Evolutionary conservation across 2,113 vertebrate species (phyloP), one percentile per base, ranked within the genome.

Genomic region (Thinocorus orbignyianus): DNA sequence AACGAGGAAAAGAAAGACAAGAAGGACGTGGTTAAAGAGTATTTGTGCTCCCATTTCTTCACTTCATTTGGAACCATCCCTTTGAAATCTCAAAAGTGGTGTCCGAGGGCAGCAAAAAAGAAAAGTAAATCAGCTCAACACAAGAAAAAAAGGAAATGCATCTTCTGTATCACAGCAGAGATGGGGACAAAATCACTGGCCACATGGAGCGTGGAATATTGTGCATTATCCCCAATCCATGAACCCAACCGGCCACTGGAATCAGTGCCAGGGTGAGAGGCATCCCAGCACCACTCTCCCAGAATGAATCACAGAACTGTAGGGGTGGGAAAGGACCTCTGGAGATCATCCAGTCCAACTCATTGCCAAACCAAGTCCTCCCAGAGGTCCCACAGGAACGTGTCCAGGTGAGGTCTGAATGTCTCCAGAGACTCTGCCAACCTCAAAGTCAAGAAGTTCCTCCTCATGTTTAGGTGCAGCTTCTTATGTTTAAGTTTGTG

Each of bases 121-220:
- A 6, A 6, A 35, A 48, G 13, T 19, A 42, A 30, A 30, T 30
- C 37, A 28, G 33, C 13, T 73, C 77, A 49, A 35, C 14, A 25
- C 37, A 12, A 57, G 19, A n/a, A 64, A 18, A 48, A 26, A 52
- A 48, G 33, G 42, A 76, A 73, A 30, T 2, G 11, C 28, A 39
- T 5, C 46, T 73, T 48, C 28, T 28, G 25, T 35, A 52, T 64
- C 1, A 4, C 30, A 46, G 28, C 0, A 0, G 4, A 9, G 73
- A 44, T 18, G 0, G 33, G 7, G 68, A 31, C 73, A 54, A 58
- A 57, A 42, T 3, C 64, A 12, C 64, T 41, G 13, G 4, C 26
- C 4, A 49, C 30, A 7, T 3, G 3, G 52, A 28, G 23, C 10
- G 3, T 1, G 2, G 10, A 1, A 1, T 7, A 10, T 9, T 4